Conservation (phyloP, 2,888 invertebrate genomes). For the Drosophila nr. perissopoda region DNA sequence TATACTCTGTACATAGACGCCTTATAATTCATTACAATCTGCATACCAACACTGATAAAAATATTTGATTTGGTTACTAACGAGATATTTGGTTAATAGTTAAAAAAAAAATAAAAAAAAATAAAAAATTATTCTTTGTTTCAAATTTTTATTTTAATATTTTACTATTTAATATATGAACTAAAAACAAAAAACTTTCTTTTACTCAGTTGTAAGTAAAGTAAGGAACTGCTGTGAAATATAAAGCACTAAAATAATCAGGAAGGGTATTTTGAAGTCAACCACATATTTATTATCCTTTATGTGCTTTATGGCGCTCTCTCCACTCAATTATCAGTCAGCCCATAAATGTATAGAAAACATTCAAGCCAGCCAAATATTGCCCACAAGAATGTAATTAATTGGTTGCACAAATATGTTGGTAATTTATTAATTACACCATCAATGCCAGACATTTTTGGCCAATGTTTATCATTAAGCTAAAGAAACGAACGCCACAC, state of each 20-base stretch:
- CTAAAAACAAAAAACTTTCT: not conserved
- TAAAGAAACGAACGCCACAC: constrained; percentile 24
- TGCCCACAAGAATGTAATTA: constrained; percentile 61
- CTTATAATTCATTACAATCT: constrained; percentile 20
- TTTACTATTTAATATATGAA: not conserved
- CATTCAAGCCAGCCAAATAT: constrained; percentile 2
- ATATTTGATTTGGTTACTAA: not conserved
- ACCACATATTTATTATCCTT: not conserved
- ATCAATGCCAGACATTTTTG: constrained; percentile 61
- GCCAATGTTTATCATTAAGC: constrained; percentile 48
- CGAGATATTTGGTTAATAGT: not conserved
- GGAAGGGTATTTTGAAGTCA: not conserved
- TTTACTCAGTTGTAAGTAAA: not conserved
- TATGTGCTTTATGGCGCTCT: constrained; percentile 5
- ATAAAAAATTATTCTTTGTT: not conserved
- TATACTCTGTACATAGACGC: not conserved
- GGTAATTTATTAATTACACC: constrained; percentile 74
- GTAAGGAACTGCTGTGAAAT: not conserved
- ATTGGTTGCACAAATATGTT: constrained; percentile 67
- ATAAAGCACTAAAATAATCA: not conserved
- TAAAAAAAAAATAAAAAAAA: not conserved
- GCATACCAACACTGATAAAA: not conserved
- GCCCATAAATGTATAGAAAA: constrained; percentile 29
- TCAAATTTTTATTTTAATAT: not conserved
- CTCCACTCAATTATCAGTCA: constrained; percentile 6